Base-by-base conservation (phyloP, 2,888 invertebrate species). In the Lithophane socia region DNA sequence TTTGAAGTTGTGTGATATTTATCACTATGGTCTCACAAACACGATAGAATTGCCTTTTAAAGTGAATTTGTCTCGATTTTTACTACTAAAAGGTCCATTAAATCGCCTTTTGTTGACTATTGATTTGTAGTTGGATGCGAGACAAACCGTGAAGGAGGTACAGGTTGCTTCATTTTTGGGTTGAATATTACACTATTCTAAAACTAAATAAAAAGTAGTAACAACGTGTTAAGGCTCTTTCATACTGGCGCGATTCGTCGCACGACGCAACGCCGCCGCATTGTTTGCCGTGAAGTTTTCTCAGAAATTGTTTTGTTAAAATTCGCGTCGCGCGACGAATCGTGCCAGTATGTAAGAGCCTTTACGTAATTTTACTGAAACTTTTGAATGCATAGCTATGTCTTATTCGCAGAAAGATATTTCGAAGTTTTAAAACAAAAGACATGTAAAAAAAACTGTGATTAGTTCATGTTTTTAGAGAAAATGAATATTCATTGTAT, bases 11-110 rank as follows among this genome's bases (percentile, higher is more conserved):
- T 83, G 80, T 82, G 86, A 91, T 92, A 93, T 92, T 90, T 90
- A 88, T 91, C 89, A 89, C 81, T 75, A 60, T 84, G 88, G 88
- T 87, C 84, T 90, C 82, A 89, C 89, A 90, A 91, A 90, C 88
- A 87, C 67, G 86, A 89, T 92, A 88, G 89, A 93, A 93, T 94
- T 93, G 93, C 87, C 92, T 92, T 94, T 94, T 93, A 94, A 94
- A 94, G 92, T 89, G 92, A 96, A 96, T 96, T 96, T 95, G 96
- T 96, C 95, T 94, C 92, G 92, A 92, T 93, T 93, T 94, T 92
- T 92, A 94, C 92, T 92, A 91, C 93, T 95, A 94, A 95, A 93
- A 91, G 94, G 93, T 92, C 94, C 91, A 95, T 95, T 95, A 94
- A 93, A 93, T 90, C 67, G 88, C 84, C 91, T 91, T 93, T 96